These are phyloP conservation scores for Strigops habroptila DNA, from an alignment of 2,113 vertebrate species.

Conservation along the genomic window DNA sequence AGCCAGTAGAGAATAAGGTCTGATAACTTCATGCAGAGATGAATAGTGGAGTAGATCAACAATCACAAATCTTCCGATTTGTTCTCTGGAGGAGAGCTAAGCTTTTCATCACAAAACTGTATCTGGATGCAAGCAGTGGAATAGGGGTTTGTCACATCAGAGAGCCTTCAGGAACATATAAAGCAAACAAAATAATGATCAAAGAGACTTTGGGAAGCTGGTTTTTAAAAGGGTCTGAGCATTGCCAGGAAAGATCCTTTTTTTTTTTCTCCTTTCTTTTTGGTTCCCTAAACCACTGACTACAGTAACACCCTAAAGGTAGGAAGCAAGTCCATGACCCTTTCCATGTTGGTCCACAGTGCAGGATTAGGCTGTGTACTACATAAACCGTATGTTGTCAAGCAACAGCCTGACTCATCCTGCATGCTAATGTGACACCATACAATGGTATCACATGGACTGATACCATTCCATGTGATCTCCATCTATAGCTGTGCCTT, in stretches of 20 bases:
- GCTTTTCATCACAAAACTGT: not conserved
- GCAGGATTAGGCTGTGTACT: not conserved
- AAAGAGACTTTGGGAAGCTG: not conserved
- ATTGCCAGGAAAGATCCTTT: not conserved
- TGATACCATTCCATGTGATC: not conserved
- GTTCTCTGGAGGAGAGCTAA: not conserved
- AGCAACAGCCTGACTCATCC: not conserved
- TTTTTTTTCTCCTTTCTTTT: not conserved
- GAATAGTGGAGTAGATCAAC: not conserved
- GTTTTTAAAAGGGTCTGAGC: not conserved
- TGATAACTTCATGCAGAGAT: slow-evolving; percentile 16
- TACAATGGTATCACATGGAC: too few relatives aligned
- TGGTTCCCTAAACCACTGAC: not conserved
- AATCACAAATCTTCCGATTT: not conserved
- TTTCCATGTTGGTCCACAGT: not conserved
- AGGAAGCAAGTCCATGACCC: not conserved
- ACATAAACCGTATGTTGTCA: not conserved
- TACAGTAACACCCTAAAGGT: not conserved
- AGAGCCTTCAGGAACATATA: not conserved
- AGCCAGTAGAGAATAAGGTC: not conserved
- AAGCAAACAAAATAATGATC: slow-evolving; percentile 6
- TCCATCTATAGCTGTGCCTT: not conserved
- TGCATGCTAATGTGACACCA: not conserved
- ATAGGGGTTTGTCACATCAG: not conserved
- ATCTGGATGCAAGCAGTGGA: not conserved